phyloP scores from a whole-genome alignment of 2,797 vertebrate species.

The Halcyon chelicuti region DNA sequence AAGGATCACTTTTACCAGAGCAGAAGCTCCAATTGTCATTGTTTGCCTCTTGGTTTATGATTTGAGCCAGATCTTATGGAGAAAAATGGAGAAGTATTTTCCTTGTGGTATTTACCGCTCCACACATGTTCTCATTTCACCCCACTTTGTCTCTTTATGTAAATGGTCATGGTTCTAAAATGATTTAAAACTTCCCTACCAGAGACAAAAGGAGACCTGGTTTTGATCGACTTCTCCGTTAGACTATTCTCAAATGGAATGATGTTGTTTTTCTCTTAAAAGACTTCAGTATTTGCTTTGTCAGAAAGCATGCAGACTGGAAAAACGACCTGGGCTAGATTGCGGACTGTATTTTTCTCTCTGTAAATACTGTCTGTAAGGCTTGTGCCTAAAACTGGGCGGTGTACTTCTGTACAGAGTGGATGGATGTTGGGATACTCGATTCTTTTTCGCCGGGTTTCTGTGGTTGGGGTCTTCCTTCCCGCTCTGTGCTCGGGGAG shows the following conservation, averaged over 20 bases:
- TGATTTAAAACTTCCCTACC: background rate
- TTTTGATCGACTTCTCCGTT: background rate
- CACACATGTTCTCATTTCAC: background rate
- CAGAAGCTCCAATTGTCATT: background rate
- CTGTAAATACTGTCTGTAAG: background rate
- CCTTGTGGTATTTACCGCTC: background rate
- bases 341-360: background rate
- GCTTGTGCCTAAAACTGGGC: background rate
- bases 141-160: background rate
- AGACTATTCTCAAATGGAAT: background rate
- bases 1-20: background rate
- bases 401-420: background rate
- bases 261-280: background rate
- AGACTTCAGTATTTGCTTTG: background rate
- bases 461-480: background rate
- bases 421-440: background rate
- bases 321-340: background rate
- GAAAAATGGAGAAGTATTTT: background rate
- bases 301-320: background rate
- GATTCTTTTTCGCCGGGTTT: background rate
- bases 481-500: background rate
- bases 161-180: background rate
- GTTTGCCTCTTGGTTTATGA: background rate
- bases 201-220: background rate
- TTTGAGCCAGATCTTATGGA: background rate